Conservation (phyloP, 30 jellyfish, hydroid and myxozoan species). For the Phacellophora camtschatica region DNA sequence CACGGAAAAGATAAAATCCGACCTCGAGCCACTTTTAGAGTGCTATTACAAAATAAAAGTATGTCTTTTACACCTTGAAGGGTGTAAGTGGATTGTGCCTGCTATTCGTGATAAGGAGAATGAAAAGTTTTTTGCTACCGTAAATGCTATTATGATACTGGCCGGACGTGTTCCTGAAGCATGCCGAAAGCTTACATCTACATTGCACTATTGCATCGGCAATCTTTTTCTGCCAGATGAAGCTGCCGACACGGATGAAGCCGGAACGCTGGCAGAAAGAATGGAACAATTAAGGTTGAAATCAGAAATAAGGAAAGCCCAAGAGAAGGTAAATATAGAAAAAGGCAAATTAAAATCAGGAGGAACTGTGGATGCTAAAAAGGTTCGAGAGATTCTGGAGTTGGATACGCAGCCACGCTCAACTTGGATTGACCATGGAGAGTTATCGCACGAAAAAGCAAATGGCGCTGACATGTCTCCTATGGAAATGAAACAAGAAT, state of each 20-base stretch:
- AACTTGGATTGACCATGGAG: constrained; percentile 27
- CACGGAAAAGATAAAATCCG: constrained; percentile 58
- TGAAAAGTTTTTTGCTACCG: constrained; percentile 93
- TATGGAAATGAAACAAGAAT: constrained; percentile 62
- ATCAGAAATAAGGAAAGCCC: constrained; percentile 1
- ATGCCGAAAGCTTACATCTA: constrained; percentile 67
- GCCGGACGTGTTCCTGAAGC: constrained; percentile 88
- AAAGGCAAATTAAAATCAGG: constrained; percentile 14
- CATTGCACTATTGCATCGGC: constrained; percentile 48
- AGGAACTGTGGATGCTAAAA: constrained; percentile 58
- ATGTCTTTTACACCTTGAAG: constrained; percentile 85
- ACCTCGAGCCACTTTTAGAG: constrained; percentile 87
- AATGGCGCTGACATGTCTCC: constrained; percentile 67
- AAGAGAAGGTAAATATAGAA: neutral
- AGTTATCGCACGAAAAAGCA: constrained; percentile 24
- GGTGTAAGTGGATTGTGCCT: constrained; percentile 89
- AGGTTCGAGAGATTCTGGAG: constrained; percentile 71
- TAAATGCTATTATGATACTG: constrained; percentile 91
- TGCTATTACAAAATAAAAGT: constrained; percentile 85
- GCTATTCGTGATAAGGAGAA: constrained; percentile 30
- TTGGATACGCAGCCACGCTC: constrained; percentile 51
- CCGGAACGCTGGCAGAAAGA: constrained; percentile 2
- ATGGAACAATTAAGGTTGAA: constrained; percentile 32
- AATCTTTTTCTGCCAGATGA: constrained; percentile 36
- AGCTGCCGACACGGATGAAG: neutral